Percentiles rank a stretch among this genome's conserved stretches.
Evolutionary conservation across 2,888 invertebrate species (phyloP).

Genomic region (Macrophya annulata): DNA sequence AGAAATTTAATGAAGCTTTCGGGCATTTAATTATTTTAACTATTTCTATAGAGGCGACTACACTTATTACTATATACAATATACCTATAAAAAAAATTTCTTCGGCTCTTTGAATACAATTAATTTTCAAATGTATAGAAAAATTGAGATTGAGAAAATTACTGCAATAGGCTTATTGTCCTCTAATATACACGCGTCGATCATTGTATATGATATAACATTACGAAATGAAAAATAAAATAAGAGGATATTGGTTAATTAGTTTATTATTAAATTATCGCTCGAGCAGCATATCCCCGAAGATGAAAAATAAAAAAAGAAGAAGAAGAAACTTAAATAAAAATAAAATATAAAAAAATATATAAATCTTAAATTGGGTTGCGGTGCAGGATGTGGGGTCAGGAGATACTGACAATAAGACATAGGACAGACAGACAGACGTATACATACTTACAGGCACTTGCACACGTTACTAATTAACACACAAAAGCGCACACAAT

Average conservation of each 20-base stretch:
- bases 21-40: slow-evolving; percentile 16
- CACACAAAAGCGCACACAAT: slow-evolving; percentile 52
- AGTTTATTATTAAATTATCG: slow-evolving; percentile 32
- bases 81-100: background rate
- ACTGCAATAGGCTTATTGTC: background rate
- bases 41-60: slow-evolving; percentile 53
- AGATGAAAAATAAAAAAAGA: slow-evolving; percentile 51
- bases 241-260: slow-evolving; percentile 25
- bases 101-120: background rate
- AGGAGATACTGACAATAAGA: slow-evolving; percentile 75
- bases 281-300: slow-evolving; percentile 30
- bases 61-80: background rate
- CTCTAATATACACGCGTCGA: slow-evolving; percentile 36
- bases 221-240: slow-evolving; percentile 32
- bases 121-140: background rate
- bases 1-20: slow-evolving; percentile 50
- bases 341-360: slow-evolving; percentile 26
- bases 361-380: slow-evolving; percentile 57
- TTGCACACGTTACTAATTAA: slow-evolving; percentile 53
- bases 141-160: background rate
- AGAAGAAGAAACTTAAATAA: slow-evolving; percentile 21
- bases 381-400: slow-evolving; percentile 63
- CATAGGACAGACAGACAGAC: slow-evolving; percentile 57
- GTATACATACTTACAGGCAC: slow-evolving; percentile 36
- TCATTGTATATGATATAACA: slow-evolving; percentile 33